Evolutionary conservation across 2,888 invertebrate species (phyloP).

Genomic region (Troilus luridus): DNA sequence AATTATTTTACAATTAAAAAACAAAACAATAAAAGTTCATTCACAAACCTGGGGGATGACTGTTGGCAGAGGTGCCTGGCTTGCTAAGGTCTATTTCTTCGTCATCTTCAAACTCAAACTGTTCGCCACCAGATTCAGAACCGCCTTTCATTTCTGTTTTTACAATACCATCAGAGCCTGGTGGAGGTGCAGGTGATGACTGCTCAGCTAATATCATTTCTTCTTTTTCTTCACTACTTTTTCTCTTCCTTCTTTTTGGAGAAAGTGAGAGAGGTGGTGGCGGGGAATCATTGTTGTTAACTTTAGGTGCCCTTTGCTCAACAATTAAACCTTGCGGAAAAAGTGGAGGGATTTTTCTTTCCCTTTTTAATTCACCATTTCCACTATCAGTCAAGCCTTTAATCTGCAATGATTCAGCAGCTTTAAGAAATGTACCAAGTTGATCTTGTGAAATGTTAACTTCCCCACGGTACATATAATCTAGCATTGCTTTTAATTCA

Average conservation of each 20-base stretch:
- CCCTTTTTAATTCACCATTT: slow-evolving; percentile 62
- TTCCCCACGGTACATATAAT: slow-evolving; percentile 94
- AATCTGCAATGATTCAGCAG: slow-evolving; percentile 92
- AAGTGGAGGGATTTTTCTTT: slow-evolving; percentile 61
- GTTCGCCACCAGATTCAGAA: slow-evolving; percentile 59
- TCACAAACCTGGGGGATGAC: slow-evolving; percentile 66
- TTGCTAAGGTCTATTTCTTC: slow-evolving; percentile 78
- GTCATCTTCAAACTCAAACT: slow-evolving; percentile 74
- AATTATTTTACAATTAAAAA: background rate
- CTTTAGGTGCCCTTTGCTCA: slow-evolving; percentile 61
- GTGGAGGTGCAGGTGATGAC: slow-evolving; percentile 66
- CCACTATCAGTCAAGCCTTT: slow-evolving; percentile 81
- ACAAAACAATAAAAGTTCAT: background rate
- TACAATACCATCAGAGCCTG: slow-evolving; percentile 52
- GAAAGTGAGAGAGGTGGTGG: slow-evolving; percentile 58
- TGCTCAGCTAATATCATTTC: slow-evolving; percentile 64
- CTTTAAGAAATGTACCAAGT: slow-evolving; percentile 87
- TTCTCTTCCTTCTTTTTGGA: slow-evolving; percentile 60
- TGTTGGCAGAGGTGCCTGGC: slow-evolving; percentile 76
- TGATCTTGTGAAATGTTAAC: slow-evolving; percentile 95
- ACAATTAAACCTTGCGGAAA: slow-evolving; percentile 62
- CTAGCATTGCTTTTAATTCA: slow-evolving; percentile 93
- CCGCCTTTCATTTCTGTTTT: slow-evolving; percentile 50
- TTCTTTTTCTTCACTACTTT: slow-evolving; percentile 57
- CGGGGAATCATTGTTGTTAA: slow-evolving; percentile 64